These are phyloP conservation scores for Gnathonemus longibarbis DNA, from an alignment of 2,113 vertebrate genomes.

Conservation along the genomic window DNA sequence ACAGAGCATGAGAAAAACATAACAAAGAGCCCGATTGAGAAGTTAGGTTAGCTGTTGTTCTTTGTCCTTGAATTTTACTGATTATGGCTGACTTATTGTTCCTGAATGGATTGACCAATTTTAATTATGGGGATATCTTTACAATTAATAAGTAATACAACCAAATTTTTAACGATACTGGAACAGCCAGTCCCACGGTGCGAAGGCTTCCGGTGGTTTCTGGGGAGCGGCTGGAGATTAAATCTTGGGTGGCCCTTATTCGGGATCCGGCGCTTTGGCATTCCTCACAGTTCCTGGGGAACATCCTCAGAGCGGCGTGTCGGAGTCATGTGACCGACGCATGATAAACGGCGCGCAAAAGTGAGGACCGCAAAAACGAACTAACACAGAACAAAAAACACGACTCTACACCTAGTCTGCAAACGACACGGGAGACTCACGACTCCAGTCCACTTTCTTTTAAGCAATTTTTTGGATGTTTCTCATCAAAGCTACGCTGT, in stretches of 20 bases:
- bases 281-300: background rate
- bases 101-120: background rate
- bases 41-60: background rate
- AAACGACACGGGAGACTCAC: background rate
- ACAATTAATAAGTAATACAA: background rate
- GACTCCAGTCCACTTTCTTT: background rate
- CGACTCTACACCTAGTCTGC: background rate
- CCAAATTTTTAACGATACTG: background rate
- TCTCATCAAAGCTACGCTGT: background rate
- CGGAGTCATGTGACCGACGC: background rate
- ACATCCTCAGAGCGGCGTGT: background rate
- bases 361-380: background rate
- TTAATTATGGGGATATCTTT: background rate
- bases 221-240: background rate
- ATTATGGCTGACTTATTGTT: background rate
- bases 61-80: background rate
- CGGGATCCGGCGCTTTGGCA: background rate
- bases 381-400: background rate
- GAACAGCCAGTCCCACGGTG: background rate
- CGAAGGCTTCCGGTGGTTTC: background rate
- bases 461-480: background rate
- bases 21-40: background rate
- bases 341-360: background rate
- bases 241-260: background rate
- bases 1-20: background rate